phyloP scores from a whole-genome alignment of 1,140 invertebrate genomes.

The Euura lappo region DNA sequence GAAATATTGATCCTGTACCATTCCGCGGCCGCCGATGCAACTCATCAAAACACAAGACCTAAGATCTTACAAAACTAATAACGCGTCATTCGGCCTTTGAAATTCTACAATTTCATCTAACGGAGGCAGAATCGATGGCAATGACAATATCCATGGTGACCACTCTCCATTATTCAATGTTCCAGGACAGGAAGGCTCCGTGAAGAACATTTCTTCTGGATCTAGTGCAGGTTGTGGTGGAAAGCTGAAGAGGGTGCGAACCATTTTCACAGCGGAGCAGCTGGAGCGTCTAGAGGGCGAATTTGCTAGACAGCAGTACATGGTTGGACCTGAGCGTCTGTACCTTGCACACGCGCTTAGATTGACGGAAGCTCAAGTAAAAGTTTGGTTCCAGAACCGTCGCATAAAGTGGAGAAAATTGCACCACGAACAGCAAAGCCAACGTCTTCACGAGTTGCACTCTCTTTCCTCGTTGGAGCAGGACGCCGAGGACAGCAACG shows the following conservation, averaged over 20 bases:
- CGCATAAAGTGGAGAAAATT: slow-evolving; percentile 96
- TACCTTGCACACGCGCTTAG: slow-evolving; percentile 88
- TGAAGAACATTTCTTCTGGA: slow-evolving; percentile 41
- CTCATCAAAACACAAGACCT: no score
- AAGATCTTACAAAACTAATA: no score
- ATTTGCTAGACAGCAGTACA: slow-evolving; percentile 93
- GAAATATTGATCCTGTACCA: no score
- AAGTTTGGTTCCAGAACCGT: slow-evolving; percentile 97
- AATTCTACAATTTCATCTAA: no score
- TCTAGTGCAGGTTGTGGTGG: slow-evolving; percentile 37
- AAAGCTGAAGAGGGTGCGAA: slow-evolving; percentile 81
- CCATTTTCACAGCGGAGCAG: slow-evolving; percentile 95
- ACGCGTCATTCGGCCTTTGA: no score
- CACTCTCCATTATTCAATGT: not conserved
- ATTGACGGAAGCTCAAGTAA: slow-evolving; percentile 92
- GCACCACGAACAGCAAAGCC: slow-evolving; percentile 89
- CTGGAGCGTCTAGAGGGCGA: slow-evolving; percentile 88
- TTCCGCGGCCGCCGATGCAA: no score
- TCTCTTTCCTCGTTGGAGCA: slow-evolving; percentile 43
- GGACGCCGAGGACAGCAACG: slow-evolving; percentile 56
- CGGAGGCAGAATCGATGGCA: no score
- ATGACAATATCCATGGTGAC: no score
- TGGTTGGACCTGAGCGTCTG: slow-evolving; percentile 91
- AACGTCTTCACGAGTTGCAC: slow-evolving; percentile 79
- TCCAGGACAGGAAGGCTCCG: slow-evolving; percentile 46